Evolutionary conservation across 2,113 vertebrate genomes (phyloP), one percentile per base, ranked within the genome.

Genomic region (Jaculus jaculus): DNA sequence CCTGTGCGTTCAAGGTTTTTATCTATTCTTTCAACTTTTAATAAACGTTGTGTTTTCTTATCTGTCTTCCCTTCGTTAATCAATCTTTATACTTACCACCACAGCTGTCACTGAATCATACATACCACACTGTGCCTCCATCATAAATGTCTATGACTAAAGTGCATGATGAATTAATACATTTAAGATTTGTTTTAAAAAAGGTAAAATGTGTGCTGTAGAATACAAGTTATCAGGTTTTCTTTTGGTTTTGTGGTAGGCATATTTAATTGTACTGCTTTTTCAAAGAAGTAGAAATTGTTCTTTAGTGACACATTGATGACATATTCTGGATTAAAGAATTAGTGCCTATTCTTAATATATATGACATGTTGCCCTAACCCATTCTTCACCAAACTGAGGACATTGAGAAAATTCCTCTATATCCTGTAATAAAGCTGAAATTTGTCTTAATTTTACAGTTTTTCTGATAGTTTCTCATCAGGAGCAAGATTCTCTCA

Each of bases 131-230:
- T 5, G 28, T n/a, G 71, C 24, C 16, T 80, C 4, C 84, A 73
- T 7, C 16, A 74, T 39, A 54, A 78, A 23, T 61, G 60, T 72
- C 82, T 78, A 65, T 47, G 17, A 51, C 92, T 65, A 66, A 74
- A 83, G 60, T 54, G 39, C 17, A 78, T 69, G 12, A 60, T 60
- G 4, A 77, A 37, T 63, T 83, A 80, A 83, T 82, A 74, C 0
- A 84, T 72, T 83, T 58, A 63, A 60, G 16, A 77, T 65, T 96
- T 92, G 10, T 61, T 54, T n/a, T n/a, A n/a, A 37, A 87, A 88
- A 81, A 3, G 66, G 10, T 84, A n/a, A 86, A 84, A 85, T 32
- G 0, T 9, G 60, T 82, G 39, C n/a, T 39, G 60, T 61, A 21
- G 23, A 39, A 0, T 39, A 69, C 39, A 5, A 39, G 4, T 47